Conservation (phyloP, 2,797 vertebrate genomes). For the Lacerta viridis region DNA sequence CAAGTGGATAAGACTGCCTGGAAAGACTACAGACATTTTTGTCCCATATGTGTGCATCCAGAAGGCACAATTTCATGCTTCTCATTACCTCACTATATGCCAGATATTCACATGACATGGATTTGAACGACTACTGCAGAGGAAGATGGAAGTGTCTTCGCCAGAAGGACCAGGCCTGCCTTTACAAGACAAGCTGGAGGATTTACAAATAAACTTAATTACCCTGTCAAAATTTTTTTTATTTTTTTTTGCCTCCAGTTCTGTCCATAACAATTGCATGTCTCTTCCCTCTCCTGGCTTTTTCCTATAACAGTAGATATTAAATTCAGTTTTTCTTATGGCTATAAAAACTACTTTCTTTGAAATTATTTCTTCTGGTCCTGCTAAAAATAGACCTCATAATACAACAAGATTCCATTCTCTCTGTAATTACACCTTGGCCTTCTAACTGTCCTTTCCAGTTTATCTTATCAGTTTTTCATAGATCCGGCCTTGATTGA, state of each 20-base stretch:
- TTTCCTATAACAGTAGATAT: conserved; percentile 64
- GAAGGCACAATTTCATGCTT: conserved; percentile 3
- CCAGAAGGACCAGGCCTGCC: background rate
- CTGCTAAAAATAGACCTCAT: conserved; percentile 57
- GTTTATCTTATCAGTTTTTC: conserved; percentile 58
- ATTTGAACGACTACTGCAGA: background rate
- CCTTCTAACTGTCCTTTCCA: conserved; percentile 54
- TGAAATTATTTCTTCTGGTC: conserved; percentile 60
- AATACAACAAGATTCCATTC: conserved; percentile 50
- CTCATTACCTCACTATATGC: conserved; percentile 6
- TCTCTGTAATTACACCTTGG: conserved; percentile 54
- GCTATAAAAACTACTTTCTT: conserved; percentile 65
- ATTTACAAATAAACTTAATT: conserved; percentile 46
- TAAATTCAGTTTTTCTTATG: conserved; percentile 60
- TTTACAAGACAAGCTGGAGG: conserved; percentile 49
- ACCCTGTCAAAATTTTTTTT: conserved; percentile 45
- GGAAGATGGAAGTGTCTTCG: background rate
- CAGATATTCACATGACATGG: background rate
- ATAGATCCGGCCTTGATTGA: conserved; percentile 38
- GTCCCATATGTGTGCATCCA: conserved; percentile 27
- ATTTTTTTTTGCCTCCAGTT: conserved; percentile 51
- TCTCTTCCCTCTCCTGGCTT: conserved; percentile 16
- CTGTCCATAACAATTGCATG: conserved; percentile 48
- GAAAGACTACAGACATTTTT: background rate
- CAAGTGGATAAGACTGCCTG: background rate